A percentile compares a stretch with the other conserved stretches of the same genome.
Conservation (phyloP, 1,140 invertebrate genomes). For the Melanaphis sacchari region DNA sequence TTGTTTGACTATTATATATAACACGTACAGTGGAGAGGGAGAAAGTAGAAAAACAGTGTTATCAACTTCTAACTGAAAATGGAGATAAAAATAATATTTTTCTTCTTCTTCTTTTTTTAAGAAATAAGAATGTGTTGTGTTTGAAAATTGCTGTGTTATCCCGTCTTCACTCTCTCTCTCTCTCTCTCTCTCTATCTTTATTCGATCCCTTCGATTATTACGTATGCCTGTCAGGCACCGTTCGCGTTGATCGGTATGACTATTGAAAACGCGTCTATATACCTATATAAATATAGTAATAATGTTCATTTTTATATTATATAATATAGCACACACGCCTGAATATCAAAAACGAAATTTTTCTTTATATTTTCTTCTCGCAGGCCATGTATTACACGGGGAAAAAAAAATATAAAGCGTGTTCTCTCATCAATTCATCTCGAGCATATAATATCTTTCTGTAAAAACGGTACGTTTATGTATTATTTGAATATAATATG, state of each 20-base stretch:
- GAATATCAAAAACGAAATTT: constrained; percentile 42
- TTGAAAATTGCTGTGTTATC: constrained; percentile 35
- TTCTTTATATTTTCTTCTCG: not conserved
- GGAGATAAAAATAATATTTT: constrained; percentile 31
- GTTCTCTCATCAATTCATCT: not conserved
- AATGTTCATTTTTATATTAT: not conserved
- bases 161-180: not conserved
- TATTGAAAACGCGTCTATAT: constrained; percentile 19
- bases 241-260: not conserved
- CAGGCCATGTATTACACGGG: not conserved
- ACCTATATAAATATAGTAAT: not conserved
- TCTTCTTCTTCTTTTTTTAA: not conserved
- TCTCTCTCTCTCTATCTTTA: not conserved
- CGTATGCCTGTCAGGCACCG: constrained; percentile 42
- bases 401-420: not conserved
- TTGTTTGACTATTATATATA: not conserved
- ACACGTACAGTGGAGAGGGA: not conserved
- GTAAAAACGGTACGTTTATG: not conserved
- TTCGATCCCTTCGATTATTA: constrained; percentile 51
- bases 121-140: constrained; percentile 41
- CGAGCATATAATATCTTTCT: not conserved
- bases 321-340: not conserved
- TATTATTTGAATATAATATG: too few species aligned
- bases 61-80: constrained; percentile 34
- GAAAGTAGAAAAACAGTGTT: constrained; percentile 28